phyloP scores from a whole-genome alignment of 2,888 invertebrate genomes.

The Calephelis perditalis region DNA sequence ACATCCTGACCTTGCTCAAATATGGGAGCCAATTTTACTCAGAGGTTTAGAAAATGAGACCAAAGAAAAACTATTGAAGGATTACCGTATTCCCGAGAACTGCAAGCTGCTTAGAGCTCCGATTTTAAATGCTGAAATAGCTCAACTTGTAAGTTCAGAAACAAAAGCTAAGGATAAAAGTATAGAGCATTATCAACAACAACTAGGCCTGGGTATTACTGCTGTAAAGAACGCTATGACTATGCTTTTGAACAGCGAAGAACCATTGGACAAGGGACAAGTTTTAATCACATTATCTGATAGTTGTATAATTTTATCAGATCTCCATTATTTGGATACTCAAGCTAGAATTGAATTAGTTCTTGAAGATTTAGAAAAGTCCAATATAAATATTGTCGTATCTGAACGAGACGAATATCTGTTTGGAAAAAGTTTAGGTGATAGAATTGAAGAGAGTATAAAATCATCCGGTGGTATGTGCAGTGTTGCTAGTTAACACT shows the following conservation, averaged over 20 bases:
- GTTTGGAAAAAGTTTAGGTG: conserved; percentile 5
- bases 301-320: conserved; percentile 20
- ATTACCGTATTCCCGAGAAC: conserved; percentile 20
- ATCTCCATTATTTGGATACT: conserved; percentile 17
- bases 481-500: too few relatives aligned
- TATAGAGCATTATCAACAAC: conserved; percentile 20
- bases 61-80: conserved; percentile 7
- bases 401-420: conserved; percentile 12
- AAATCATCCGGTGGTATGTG: too few relatives aligned
- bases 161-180: conserved; percentile 22
- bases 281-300: conserved; percentile 21
- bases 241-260: conserved; percentile 6
- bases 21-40: not conserved
- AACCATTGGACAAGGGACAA: conserved; percentile 17
- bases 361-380: not conserved
- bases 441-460: too few relatives aligned
- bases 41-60: not conserved
- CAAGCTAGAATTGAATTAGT: not conserved
- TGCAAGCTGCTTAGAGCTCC: conserved; percentile 25
- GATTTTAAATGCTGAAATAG: conserved; percentile 22
- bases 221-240: conserved; percentile 24
- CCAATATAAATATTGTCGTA: not conserved
- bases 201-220: conserved; percentile 23
- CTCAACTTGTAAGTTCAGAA: conserved; percentile 19
- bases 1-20: not conserved